These are phyloP conservation scores for Serrognathus titanus DNA, from an alignment of 2,888 invertebrate genomes.

Conservation along the genomic window DNA sequence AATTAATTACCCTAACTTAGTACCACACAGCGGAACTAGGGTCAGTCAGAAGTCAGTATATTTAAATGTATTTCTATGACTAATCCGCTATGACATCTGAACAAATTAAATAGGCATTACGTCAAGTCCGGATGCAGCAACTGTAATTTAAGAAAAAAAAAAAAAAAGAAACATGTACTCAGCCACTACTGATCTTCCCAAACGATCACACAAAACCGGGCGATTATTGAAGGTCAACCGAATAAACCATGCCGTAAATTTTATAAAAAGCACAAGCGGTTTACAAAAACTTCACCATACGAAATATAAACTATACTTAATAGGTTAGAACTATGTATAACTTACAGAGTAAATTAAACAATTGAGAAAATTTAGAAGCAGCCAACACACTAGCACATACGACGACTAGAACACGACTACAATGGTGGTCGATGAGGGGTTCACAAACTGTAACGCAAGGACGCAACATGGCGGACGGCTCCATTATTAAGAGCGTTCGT, in stretches of 20 bases:
- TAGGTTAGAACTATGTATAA: slow-evolving; percentile 19
- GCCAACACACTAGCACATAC: slow-evolving; percentile 37
- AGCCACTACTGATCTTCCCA: too few species aligned
- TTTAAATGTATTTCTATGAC: background rate
- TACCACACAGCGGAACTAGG: too few species aligned
- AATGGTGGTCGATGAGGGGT: slow-evolving; percentile 44
- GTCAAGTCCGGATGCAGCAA: slow-evolving; percentile 9
- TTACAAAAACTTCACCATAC: background rate
- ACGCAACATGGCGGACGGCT: slow-evolving; percentile 26
- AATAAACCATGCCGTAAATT: slow-evolving; percentile 7
- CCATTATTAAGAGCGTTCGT: background rate
- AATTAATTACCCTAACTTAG: too few species aligned
- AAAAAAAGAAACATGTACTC: background rate
- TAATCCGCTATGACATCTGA: slow-evolving; percentile 13
- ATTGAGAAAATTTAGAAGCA: slow-evolving; percentile 37
- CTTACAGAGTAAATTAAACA: slow-evolving; percentile 43
- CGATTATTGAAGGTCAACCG: slow-evolving; percentile 33
- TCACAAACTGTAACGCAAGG: slow-evolving; percentile 45
- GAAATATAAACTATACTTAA: slow-evolving; percentile 4
- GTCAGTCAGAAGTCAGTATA: too few species aligned
- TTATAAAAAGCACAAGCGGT: slow-evolving; percentile 15
- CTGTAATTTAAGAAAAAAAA: slow-evolving; percentile 6
- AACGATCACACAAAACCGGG: slow-evolving; percentile 10
- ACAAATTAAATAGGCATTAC: slow-evolving; percentile 7
- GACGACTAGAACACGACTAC: slow-evolving; percentile 48